phyloP scores from a whole-genome alignment of 1,140 invertebrate genomes.

The Zeugodacus cucurbitae region DNA sequence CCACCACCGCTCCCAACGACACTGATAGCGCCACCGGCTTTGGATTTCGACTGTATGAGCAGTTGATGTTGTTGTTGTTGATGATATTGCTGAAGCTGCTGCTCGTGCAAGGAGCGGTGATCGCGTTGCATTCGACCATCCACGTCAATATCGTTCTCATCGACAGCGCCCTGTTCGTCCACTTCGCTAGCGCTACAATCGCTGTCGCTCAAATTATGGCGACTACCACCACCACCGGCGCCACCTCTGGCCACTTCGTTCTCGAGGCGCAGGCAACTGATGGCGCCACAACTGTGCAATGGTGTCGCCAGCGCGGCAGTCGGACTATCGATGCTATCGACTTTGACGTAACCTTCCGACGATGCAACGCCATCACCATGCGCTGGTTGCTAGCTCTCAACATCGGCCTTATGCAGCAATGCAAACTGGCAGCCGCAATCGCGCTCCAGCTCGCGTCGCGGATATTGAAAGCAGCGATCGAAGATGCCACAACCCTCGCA shows the following conservation, averaged over 20 bases:
- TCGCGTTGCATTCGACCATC: background rate
- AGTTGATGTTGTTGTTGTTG: background rate
- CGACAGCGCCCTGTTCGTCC: background rate
- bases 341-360: conserved; percentile 50
- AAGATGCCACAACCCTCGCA: conserved; percentile 82
- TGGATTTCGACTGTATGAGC: background rate
- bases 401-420: conserved; percentile 82
- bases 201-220: conserved; percentile 13
- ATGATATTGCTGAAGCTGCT: conserved; percentile 36
- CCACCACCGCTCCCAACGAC: conserved; percentile 44
- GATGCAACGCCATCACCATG: conserved; percentile 60
- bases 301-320: background rate
- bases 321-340: conserved; percentile 56
- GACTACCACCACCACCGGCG: conserved; percentile 14
- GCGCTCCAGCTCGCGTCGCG: conserved; percentile 77
- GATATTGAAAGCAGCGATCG: conserved; percentile 86
- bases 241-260: background rate
- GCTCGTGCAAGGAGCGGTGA: conserved; percentile 1
- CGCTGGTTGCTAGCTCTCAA: conserved; percentile 69
- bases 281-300: conserved; percentile 7
- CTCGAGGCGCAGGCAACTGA: background rate
- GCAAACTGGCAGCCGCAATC: conserved; percentile 90
- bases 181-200: background rate
- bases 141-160: background rate
- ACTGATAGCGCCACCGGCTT: conserved; percentile 41